phyloP scores from a whole-genome alignment of 2,797 vertebrate genomes.

The Taeniopygia guttata region DNA sequence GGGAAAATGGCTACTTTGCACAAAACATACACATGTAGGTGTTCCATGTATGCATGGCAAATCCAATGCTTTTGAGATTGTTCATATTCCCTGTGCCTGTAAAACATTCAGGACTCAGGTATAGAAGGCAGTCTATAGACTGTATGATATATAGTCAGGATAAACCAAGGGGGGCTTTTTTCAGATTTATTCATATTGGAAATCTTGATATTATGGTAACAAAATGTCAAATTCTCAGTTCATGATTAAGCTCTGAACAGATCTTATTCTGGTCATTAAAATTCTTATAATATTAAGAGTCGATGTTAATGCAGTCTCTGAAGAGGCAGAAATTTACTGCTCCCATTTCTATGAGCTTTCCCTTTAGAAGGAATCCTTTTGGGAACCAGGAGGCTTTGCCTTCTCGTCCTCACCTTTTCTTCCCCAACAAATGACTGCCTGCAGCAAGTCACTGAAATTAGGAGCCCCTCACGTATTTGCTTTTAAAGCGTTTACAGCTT shows the following conservation, averaged over 20 bases:
- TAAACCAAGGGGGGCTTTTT: rapidly evolving
- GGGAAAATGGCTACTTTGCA: not conserved
- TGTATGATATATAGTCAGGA: no score
- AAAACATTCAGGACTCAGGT: not conserved
- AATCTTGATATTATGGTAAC: not conserved
- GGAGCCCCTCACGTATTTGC: not conserved
- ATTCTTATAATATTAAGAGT: not conserved
- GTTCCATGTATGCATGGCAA: not conserved
- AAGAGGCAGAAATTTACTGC: not conserved
- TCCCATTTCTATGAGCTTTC: not conserved
- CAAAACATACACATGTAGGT: not conserved
- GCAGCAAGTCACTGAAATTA: not conserved
- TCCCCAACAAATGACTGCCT: not conserved
- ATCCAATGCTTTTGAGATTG: not conserved
- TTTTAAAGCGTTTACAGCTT: not conserved
- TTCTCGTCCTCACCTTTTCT: not conserved
- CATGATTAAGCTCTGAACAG: not conserved
- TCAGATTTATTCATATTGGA: not conserved
- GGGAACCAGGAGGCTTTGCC: not conserved
- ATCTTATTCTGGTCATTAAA: not conserved
- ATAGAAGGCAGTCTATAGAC: not conserved
- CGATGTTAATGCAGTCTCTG: not conserved
- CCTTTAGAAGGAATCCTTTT: not conserved
- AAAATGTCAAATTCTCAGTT: not conserved
- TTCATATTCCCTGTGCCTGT: not conserved